phyloP scores from a whole-genome alignment of 2,797 vertebrate genomes.

The Platalea minor region DNA sequence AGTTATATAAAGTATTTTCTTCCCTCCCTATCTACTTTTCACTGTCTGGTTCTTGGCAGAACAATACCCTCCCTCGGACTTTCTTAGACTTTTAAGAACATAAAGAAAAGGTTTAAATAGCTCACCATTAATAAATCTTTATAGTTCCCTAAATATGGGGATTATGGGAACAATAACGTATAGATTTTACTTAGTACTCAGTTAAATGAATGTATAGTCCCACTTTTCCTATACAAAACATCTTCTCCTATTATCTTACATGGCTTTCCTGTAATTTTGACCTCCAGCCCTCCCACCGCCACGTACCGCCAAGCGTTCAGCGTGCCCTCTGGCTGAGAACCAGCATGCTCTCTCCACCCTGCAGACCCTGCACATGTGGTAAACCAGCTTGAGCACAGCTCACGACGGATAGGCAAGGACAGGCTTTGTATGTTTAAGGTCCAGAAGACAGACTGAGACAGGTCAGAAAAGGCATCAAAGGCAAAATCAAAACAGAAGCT shows the following conservation, averaged over 20 bases:
- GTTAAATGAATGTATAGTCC: neutral
- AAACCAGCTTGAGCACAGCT: neutral
- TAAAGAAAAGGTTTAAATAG: neutral
- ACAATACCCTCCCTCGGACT: neutral
- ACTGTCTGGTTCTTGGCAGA: neutral
- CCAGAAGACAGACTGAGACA: neutral
- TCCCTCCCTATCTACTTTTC: neutral
- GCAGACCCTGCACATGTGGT: accelerated
- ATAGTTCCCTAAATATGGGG: neutral
- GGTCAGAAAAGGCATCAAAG: neutral
- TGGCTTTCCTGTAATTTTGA: accelerated
- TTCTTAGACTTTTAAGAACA: neutral
- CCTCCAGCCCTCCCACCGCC: accelerated
- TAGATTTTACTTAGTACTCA: no score
- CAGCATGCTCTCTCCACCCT: accelerated
- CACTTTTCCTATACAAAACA: accelerated
- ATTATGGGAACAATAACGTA: neutral
- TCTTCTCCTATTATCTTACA: no score
- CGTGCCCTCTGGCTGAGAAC: accelerated
- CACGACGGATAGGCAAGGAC: neutral
- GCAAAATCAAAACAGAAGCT: neutral
- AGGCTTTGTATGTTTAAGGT: accelerated
- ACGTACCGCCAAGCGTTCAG: accelerated
- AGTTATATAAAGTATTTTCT: accelerated
- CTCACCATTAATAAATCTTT: neutral